phyloP scores from a whole-genome alignment of 2,113 vertebrate genomes.

The Zapus hudsonius region DNA sequence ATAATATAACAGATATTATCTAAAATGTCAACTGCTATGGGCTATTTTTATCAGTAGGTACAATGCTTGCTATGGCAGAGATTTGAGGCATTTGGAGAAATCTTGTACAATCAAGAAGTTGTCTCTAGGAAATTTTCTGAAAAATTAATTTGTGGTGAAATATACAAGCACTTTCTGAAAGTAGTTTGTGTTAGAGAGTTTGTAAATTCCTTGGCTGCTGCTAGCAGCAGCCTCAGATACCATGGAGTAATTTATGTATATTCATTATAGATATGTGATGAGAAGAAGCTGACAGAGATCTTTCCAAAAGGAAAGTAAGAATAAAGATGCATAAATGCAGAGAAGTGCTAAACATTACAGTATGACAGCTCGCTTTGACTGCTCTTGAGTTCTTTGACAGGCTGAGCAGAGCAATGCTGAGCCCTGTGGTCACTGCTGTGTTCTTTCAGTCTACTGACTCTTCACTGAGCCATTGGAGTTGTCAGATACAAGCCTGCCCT shows the following conservation, averaged over 20 bases:
- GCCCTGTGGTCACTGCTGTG: not conserved
- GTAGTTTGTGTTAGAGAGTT: slow-evolving; percentile 35
- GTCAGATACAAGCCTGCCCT: not conserved
- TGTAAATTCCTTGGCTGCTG: not conserved
- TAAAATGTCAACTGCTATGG: not conserved
- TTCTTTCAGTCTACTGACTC: not conserved
- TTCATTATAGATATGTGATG: not conserved
- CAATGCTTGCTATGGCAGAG: not conserved
- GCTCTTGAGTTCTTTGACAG: not conserved
- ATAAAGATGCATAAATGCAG: not conserved
- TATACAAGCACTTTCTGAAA: slow-evolving; percentile 40
- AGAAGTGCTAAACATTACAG: not conserved
- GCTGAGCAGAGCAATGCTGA: not conserved
- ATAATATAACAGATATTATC: not conserved
- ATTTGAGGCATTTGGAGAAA: slow-evolving; percentile 39
- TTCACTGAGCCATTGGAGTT: not conserved
- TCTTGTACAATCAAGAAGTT: not conserved
- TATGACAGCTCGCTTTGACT: not conserved
- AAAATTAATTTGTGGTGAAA: slow-evolving; percentile 34
- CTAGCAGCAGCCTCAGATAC: not conserved
- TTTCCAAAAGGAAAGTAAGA: not conserved
- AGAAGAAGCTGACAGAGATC: not conserved
- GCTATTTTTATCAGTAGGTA: slow-evolving; percentile 38
- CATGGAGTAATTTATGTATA: not conserved
- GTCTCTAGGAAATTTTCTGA: not conserved